Evolutionary conservation across 2,888 invertebrate genomes (phyloP), one percentile per base, ranked within the genome.

Genomic region (Thera britannica): DNA sequence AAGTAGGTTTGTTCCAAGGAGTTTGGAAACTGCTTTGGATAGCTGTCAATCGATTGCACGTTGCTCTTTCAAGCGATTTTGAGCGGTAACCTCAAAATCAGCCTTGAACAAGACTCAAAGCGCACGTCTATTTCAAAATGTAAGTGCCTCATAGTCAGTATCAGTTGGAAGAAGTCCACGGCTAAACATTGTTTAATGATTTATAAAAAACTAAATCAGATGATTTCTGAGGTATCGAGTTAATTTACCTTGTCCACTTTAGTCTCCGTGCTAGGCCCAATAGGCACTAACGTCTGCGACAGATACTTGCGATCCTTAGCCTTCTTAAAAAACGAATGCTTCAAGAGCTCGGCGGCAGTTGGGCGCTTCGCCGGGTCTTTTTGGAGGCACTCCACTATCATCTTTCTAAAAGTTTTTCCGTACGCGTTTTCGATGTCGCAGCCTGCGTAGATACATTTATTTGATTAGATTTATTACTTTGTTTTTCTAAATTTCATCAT

Each of bases 251-350:
- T 98, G 85, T 98, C 97, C 8, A 98, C 97, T 80, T 98, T 96
- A 4, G 97, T 97, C 89, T 98, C 98, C 90, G 98, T 95, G 83
- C 97, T 97, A 62, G 98, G 98, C 0, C 98, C 98, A 70, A 96
- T 96, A 6, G 97, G 96, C 48, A 98, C 96, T 76, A 98, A 89
- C 1, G 97, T 98, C 84, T 97, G 97, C 71, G 97, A 97, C 54
- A 98, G 93, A 90, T 97, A 98, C 83, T 97, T 97, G 83, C 97
- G 97, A 85, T 98, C 98, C 89, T 99, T 99, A 8, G 99, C 98
- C 90, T 99, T 99, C 87, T 98, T 98, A 92, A 99, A 99, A 90
- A 99, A 99, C 2, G 98, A 98, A 90, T 99, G 98, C 89, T 99
- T 99, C 65, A 99, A 92, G 60, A 99, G 93, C 88, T 99, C 99